Conservation (phyloP, 2,113 vertebrate genomes). For the Rissa tridactyla region DNA sequence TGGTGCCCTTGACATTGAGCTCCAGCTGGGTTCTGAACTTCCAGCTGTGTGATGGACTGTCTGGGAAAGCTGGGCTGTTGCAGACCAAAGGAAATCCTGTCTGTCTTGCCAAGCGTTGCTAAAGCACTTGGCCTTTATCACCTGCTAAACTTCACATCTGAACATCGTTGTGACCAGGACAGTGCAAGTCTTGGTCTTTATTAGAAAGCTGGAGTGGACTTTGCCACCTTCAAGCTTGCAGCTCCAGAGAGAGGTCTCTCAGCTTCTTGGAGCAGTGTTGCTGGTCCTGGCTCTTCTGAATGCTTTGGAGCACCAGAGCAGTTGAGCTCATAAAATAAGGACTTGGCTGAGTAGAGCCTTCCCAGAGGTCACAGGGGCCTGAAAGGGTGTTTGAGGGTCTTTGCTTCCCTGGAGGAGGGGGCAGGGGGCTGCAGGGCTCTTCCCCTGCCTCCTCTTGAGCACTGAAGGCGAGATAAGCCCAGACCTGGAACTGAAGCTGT, state of each 20-base stretch:
- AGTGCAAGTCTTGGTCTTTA: not conserved
- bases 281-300: not conserved
- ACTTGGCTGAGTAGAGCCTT: not conserved
- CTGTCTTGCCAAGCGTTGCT: accelerated
- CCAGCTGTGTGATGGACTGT: accelerated
- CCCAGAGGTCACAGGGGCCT: accelerated
- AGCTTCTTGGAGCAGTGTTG: not conserved
- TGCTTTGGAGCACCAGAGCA: not conserved
- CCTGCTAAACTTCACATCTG: not conserved
- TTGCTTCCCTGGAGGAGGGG: not conserved
- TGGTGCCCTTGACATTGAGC: accelerated
- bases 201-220: not conserved
- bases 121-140: not conserved
- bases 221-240: not conserved
- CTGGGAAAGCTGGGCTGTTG: not conserved
- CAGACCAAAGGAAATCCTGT: not conserved
- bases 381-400: not conserved
- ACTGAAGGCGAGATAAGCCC: not conserved
- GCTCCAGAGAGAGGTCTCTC: not conserved
- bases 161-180: accelerated
- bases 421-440: not conserved
- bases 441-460: not conserved
- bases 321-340: not conserved
- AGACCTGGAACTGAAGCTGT: not conserved
- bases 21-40: not conserved